Conservation (phyloP, 2,888 invertebrate species). For the Drosophila pullipes region DNA sequence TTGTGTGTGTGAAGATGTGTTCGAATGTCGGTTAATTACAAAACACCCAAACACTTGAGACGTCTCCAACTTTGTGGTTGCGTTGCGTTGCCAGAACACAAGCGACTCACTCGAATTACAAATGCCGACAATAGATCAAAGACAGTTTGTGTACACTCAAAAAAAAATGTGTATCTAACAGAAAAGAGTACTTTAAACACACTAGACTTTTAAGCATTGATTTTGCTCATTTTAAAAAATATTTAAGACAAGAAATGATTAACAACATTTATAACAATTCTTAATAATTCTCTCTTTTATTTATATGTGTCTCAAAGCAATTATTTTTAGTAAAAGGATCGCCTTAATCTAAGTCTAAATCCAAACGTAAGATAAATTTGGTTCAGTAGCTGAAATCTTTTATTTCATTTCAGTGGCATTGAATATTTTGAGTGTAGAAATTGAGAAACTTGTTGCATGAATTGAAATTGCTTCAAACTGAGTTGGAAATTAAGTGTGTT, state of each 20-base stretch:
- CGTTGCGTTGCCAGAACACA: background rate
- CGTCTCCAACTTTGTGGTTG: constrained; percentile 20
- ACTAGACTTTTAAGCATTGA: background rate
- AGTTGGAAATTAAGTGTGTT: background rate
- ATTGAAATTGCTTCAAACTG: constrained; percentile 48
- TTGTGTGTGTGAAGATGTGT: constrained; percentile 50
- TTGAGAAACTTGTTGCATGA: constrained; percentile 58
- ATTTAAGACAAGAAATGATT: background rate
- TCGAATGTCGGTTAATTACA: constrained; percentile 82
- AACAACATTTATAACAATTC: background rate
- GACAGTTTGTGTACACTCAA: constrained; percentile 7
- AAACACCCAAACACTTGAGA: constrained; percentile 66
- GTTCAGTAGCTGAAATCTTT: background rate
- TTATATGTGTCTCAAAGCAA: background rate
- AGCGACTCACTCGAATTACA: constrained; percentile 65
- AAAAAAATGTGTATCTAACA: background rate
- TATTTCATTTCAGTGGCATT: background rate
- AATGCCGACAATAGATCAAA: constrained; percentile 63
- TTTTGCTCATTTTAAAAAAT: background rate
- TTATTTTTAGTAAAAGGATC: no score
- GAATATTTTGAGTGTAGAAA: constrained; percentile 1
- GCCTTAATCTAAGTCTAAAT: background rate
- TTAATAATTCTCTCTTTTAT: background rate
- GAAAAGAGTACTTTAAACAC: background rate
- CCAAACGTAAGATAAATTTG: background rate